Evolutionary conservation across 1,140 invertebrate genomes (phyloP).

Genomic region (Sipha flava): DNA sequence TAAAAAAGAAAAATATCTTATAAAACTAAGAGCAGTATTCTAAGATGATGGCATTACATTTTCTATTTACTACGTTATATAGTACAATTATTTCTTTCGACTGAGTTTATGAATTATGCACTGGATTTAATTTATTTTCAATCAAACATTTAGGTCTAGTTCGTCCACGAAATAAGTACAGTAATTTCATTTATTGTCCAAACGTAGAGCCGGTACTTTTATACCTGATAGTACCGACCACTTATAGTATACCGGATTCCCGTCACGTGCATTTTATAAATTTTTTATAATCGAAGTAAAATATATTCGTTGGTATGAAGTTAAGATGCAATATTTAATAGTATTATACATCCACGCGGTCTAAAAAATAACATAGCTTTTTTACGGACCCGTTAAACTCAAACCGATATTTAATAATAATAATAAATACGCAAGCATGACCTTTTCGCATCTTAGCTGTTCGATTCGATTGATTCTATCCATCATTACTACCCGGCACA

Average conservation of each 20-base stretch:
- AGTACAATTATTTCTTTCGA: too few relatives aligned
- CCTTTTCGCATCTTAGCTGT: not conserved
- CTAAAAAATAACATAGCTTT: not conserved
- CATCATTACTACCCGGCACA: too few relatives aligned
- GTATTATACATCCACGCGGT: not conserved
- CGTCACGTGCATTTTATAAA: not conserved
- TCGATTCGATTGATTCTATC: not conserved
- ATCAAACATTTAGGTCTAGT: not conserved
- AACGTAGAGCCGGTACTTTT: not conserved
- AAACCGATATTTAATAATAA: not conserved
- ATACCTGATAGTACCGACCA: not conserved
- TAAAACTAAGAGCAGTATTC: too few relatives aligned
- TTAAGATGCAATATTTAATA: constrained; percentile 13
- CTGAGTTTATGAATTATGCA: too few relatives aligned
- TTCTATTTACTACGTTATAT: too few relatives aligned
- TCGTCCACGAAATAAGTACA: not conserved
- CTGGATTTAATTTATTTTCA: too few relatives aligned
- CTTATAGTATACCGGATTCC: not conserved
- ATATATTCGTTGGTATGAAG: not conserved
- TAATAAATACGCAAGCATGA: not conserved
- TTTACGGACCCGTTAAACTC: not conserved
- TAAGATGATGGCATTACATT: too few relatives aligned
- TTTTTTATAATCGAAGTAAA: constrained; percentile 7
- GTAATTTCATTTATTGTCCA: not conserved
- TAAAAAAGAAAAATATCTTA: too few relatives aligned